Evolutionary conservation across 2,113 vertebrate genomes (phyloP), one percentile per base, ranked within the genome.

Genomic region (Bufo gargarizans): DNA sequence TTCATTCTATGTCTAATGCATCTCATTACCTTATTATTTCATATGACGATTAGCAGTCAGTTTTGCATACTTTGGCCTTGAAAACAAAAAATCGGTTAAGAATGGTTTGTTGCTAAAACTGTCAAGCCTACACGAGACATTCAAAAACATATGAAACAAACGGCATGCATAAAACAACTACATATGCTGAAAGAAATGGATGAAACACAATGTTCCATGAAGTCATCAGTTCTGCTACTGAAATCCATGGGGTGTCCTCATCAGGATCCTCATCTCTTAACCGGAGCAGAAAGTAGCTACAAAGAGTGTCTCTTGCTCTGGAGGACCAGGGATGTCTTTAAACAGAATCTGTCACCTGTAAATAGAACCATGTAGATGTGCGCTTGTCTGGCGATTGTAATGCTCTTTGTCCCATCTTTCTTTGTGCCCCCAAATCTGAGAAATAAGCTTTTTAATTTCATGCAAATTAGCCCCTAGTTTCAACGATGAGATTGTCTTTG

Each of bases 61-160:
- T 83, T 83, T 83, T 83, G 81, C 47, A n/a, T 76, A 76, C 47
- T 76, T 50, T 11, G 47, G 72, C 19, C 63, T 20, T 53, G 61
- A 65, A 65, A 65, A 63, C 58, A 63, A 17, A 55, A 65, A 20
- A 8, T 65, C 61, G 19, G 45, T 22, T 69, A 67, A 50, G 0
- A 67, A 83, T 47, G 65, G 82, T 84, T 67, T 53, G 11, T 85
- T 88, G 45, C 91, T 90, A 91, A 83, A 91, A 59, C 93, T 93
- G 93, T 92, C 94, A 94, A 95, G 90, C 91, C 91, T 87, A 91
- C 92, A 63, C 43, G 50, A 76, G 45, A 76, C 45, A 72, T 12
- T 16, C 4, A 72, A 45, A 43, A 20, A 20, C 72, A 61, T 47
- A 19, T 45, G 16, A 61, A 43, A 61, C 49, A 81, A 45, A 33